Percentiles rank a stretch among this genome's conserved stretches.
These are phyloP conservation scores for Siniperca undulata DNA, from an alignment of 2,797 vertebrate genomes.

Conservation along the genomic window DNA sequence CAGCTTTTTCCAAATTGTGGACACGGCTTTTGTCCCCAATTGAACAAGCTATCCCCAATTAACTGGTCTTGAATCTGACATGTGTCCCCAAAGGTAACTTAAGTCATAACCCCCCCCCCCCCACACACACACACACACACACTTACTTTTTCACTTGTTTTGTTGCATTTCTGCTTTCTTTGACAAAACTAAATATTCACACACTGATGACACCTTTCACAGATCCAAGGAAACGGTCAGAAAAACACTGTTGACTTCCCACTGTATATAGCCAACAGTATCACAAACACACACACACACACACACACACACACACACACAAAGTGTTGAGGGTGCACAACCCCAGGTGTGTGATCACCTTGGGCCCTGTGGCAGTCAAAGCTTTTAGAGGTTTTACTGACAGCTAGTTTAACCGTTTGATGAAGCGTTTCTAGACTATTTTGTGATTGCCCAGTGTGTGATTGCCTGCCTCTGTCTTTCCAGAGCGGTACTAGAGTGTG, in stretches of 20 bases:
- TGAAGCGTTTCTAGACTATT: constrained; percentile 64
- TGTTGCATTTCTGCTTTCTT: too few species aligned
- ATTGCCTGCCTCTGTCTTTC: constrained; percentile 73
- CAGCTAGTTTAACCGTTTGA: constrained; percentile 63
- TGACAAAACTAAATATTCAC: too few species aligned
- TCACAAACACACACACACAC: not conserved
- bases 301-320: constrained; percentile 8
- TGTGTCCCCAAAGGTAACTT: too few species aligned
- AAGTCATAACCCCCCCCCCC: not conserved
- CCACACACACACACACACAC: constrained; percentile 1
- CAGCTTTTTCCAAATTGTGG: too few species aligned
- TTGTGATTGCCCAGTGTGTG: constrained; percentile 69
- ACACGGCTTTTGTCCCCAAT: too few species aligned
- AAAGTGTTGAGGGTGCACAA: constrained; percentile 13
- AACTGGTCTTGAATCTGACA: too few species aligned
- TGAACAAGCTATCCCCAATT: too few species aligned
- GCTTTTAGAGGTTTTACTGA: constrained; percentile 60
- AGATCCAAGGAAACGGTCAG: too few species aligned
- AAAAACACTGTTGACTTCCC: not conserved
- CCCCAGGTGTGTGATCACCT: constrained; percentile 44
- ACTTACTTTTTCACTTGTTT: too few species aligned
- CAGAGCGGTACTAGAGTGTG: constrained; percentile 55
- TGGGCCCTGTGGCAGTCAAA: constrained; percentile 30
- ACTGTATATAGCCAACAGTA: not conserved
- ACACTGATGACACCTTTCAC: too few species aligned